Base-by-base conservation (phyloP, 2,888 invertebrate genomes). In the Choreutis nemorana region DNA sequence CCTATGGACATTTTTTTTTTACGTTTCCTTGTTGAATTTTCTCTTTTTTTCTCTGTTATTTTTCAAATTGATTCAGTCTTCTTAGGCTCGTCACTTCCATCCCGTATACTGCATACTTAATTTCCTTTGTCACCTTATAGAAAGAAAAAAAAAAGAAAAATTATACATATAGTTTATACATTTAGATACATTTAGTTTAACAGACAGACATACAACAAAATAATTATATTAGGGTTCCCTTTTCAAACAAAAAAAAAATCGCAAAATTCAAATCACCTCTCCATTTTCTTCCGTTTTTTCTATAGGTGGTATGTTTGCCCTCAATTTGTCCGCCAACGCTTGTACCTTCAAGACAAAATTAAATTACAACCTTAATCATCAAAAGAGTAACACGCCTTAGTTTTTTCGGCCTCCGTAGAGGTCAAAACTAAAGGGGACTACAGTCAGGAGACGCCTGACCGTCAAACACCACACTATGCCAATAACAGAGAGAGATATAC, bases 21-120 rank as follows among this genome's bases (percentile, higher is more conserved):
- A n/a, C 4, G 10, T 24, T 11, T 10, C 3, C 1, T 23, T 4
- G 12, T 12, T 5, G 4, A 1, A 6, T n/a, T 8, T 11, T 26
- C 7, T 8, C 12, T n/a, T 13, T 9, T 9, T 26, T 14, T 28
- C 22, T 9, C 5, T n/a, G n/a, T 31, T 44, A 68, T 38, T 50
- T 52, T 32, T 73, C 75, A 36, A 59, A 52, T 34, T 45, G 51
- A 40, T 70, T 71, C 41, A 75, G 50, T 53, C 60, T 61, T n/a
- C 75, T 58, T 30, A 77, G 45, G 40, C 56, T 63, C 3, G 67
- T 65, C 5, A 77, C 68, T 2, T 65, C 64, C 70, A 77, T 70
- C 4, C 77, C 77, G 37, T 64, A 75, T 14, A 77, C 71, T 0
- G 41, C 21, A 35, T 18, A 6, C 18, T 6, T 18, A 18, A 6